phyloP scores from a whole-genome alignment of 2,113 vertebrate species.

The Coryphaenoides rupestris region DNA sequence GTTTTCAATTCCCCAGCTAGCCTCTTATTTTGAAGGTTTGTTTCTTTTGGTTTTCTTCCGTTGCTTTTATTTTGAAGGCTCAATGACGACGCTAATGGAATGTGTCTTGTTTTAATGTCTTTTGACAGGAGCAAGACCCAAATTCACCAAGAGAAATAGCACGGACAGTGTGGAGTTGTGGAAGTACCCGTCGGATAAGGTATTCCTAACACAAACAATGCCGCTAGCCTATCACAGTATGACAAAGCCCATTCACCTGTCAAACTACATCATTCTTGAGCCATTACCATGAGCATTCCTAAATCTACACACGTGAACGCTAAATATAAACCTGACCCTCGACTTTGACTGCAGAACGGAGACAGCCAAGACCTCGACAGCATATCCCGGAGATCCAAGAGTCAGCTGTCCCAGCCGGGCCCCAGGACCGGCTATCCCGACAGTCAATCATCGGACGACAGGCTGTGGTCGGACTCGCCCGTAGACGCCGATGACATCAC shows the following conservation, averaged over 20 bases:
- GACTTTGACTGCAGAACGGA: constrained; percentile 75
- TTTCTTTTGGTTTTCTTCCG: too few species aligned
- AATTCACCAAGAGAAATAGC: constrained; percentile 83
- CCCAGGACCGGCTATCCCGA: constrained; percentile 78
- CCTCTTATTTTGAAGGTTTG: too few species aligned
- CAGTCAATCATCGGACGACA: constrained; percentile 69
- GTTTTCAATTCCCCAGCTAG: too few species aligned
- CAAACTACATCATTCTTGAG: background rate
- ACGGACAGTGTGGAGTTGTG: constrained; percentile 87
- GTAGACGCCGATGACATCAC: constrained; percentile 79
- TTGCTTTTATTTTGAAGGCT: too few species aligned
- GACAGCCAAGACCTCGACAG: constrained; percentile 78
- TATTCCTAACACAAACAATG: background rate
- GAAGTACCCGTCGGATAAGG: constrained; percentile 85
- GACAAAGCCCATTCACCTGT: background rate
- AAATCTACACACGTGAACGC: too few species aligned
- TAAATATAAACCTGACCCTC: background rate
- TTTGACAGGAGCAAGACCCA: constrained; percentile 85
- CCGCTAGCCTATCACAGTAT: background rate
- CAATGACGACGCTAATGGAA: too few species aligned
- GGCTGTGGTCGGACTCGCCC: constrained; percentile 69
- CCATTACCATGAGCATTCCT: too few species aligned
- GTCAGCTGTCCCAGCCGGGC: constrained; percentile 64
- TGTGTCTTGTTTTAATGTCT: too few species aligned
- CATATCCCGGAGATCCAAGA: constrained; percentile 72